Evolutionary conservation across 2,888 invertebrate species (phyloP), one percentile per base, ranked within the genome.

Genomic region (Ferdinandea cuprea): DNA sequence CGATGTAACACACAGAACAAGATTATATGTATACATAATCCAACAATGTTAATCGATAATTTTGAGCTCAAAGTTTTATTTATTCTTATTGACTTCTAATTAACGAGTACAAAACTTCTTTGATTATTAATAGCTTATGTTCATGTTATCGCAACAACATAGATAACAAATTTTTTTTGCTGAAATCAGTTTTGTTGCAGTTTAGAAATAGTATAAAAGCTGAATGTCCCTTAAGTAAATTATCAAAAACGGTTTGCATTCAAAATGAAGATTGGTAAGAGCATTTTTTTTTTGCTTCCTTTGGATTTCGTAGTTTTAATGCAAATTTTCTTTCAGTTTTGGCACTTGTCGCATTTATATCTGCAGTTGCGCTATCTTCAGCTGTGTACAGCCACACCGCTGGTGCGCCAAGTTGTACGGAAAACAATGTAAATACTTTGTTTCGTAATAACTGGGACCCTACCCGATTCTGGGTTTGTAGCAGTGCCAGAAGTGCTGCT

Each of bases 361-460:
- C 85, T 35, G 42, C 87, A 11, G 56, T 87, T 50, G 83, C 86
- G 28, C 40, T 44, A 4, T 71, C 77, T 25, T 68, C 74, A n/a
- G 78, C 63, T 28, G 71, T 4, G 78, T 80, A 68, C 21, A 58
- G 35, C 7, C 4, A 80, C 11, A 46, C 78, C 30, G 73, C 87
- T 80, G 89, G 89, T 0, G 81, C 87, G 59, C 89, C 89, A 0
- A 76, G 66, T 0, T 89, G 89, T 73, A 87, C 88, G 3, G 69
- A 11, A 35, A 9, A 8, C 2, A 35, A 35, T 9, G 3, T 9
- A 3, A 87, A 86, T 32, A 73, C 40, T 0, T 54, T 86, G 15
- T 89, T 86, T 65, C 88, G 89, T 3, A 86, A 89, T 50, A 86
- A 86, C 56, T 89, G 86, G 85, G 89, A 89, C 68, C 79, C 89